Evolutionary conservation across 2,797 vertebrate species (phyloP).

Genomic region (Siniperca scherzeri): DNA sequence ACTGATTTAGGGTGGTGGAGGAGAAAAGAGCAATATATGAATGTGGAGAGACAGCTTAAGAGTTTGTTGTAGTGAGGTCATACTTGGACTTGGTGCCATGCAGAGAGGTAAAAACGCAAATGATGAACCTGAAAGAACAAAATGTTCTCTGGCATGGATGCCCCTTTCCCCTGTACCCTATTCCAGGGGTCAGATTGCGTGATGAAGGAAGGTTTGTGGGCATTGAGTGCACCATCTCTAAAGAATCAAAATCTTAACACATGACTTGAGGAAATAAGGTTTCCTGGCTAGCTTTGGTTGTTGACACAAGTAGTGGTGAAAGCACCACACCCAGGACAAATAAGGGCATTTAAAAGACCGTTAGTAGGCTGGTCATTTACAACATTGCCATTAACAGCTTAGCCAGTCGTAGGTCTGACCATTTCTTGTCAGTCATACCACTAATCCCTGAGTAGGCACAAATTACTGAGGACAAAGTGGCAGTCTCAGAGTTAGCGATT

Average conservation of each 20-base stretch:
- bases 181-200: conserved; percentile 12
- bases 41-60: conserved; percentile 25
- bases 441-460: conserved; percentile 49
- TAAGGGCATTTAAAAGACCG: conserved; percentile 32
- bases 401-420: conserved; percentile 39
- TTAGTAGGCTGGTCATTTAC: conserved; percentile 52
- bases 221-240: background rate
- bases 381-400: conserved; percentile 58
- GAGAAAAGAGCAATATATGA: conserved; percentile 20
- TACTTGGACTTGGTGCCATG: conserved; percentile 57
- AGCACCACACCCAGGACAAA: conserved; percentile 35
- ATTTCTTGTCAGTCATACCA: conserved; percentile 46
- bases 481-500: conserved; percentile 33
- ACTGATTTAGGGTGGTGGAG: conserved; percentile 36
- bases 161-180: conserved; percentile 4
- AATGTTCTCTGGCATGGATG: background rate
- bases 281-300: conserved; percentile 10
- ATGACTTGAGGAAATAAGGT: conserved; percentile 10
- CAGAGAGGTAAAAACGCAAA: conserved; percentile 44
- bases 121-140: conserved; percentile 27
- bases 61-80: conserved; percentile 72
- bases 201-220: conserved; percentile 3
- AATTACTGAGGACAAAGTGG: conserved; percentile 52
- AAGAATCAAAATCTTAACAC: conserved; percentile 1
- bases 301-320: conserved; percentile 34